Base-by-base conservation (phyloP, 2,888 invertebrate species). In the Thymelicus acteon region DNA sequence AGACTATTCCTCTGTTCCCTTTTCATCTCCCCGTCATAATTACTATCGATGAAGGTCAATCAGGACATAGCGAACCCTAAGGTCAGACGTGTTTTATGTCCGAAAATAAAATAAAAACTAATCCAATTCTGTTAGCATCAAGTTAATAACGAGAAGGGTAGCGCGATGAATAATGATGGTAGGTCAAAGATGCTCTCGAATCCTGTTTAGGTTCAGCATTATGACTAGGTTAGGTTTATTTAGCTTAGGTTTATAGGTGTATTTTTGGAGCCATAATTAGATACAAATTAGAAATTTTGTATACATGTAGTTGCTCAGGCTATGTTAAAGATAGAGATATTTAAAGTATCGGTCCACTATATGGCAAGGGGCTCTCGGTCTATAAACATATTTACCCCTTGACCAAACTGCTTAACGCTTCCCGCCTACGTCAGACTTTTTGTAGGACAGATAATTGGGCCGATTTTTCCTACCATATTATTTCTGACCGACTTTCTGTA, bases 101-200 rank as follows among this genome's bases (percentile, higher is more conserved):
- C 52, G 31, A 60, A 70, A 70, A 64, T 6, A 60, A 64, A 70
- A 70, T 7, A 70, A 63, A 69, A 57, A 13, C 31, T 40, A 10
- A 44, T 57, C 54, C 64, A 64, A 64, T 70, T 70, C 49, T 40
- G 60, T 70, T 60, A 40, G 58, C 60, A 8, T 39, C 63, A 58
- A 48, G 70, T 64, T 44, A 52, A 49, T 54, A 24, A 24, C 15
- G 49, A 24, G 54, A 31, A 24, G 54, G n/a, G 15, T 54, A 13
- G 15, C 10, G n/a, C 40, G 64, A 70, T 70, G 57, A 49, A 70
- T 64, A 40, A 70, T 64, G 64, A 70, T 70, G 60, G 52, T 7
- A 64, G 64, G 64, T 70, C 63, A 60, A 49, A 48, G 58, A 39
- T 64, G 58, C 49, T 48, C 39, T 58, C n/a, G n/a, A n/a, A n/a